Conservation (phyloP, 2,888 invertebrate species). For the Syrista parreyssii region DNA sequence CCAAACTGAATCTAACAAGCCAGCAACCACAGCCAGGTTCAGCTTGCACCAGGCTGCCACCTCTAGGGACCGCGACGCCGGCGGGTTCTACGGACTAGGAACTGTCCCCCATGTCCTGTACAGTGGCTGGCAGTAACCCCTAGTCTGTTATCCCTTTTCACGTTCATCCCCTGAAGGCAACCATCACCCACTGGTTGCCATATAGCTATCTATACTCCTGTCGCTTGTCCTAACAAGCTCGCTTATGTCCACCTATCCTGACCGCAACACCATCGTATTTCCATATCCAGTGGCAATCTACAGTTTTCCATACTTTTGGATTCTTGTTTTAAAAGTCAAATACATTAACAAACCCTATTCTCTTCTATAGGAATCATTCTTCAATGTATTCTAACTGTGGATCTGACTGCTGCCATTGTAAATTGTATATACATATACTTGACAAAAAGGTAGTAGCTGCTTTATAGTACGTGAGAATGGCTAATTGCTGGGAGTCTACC, state of each 20-base stretch:
- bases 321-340: too few relatives aligned
- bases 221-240: conserved; percentile 38
- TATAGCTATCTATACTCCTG: not conserved
- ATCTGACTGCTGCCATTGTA: too few relatives aligned
- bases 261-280: not conserved
- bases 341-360: too few relatives aligned
- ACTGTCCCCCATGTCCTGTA: not conserved
- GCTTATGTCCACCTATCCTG: conserved; percentile 33
- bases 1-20: conserved; percentile 58
- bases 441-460: not conserved
- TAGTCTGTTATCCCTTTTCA: not conserved
- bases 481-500: conserved; percentile 27
- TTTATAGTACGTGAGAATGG: conserved; percentile 1
- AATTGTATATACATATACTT: not conserved
- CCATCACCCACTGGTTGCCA: not conserved
- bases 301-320: too few relatives aligned
- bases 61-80: conserved; percentile 44
- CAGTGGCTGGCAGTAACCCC: not conserved
- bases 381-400: not conserved
- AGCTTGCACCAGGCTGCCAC: conserved; percentile 46
- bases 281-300: not conserved
- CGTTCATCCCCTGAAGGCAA: not conserved
- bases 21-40: conserved; percentile 54
- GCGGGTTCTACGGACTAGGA: not conserved
- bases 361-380: not conserved